Percentiles rank a stretch among this genome's conserved stretches.
Evolutionary conservation across 2,888 invertebrate genomes (phyloP).

Genomic region (Peribatodes rhomboidaria): DNA sequence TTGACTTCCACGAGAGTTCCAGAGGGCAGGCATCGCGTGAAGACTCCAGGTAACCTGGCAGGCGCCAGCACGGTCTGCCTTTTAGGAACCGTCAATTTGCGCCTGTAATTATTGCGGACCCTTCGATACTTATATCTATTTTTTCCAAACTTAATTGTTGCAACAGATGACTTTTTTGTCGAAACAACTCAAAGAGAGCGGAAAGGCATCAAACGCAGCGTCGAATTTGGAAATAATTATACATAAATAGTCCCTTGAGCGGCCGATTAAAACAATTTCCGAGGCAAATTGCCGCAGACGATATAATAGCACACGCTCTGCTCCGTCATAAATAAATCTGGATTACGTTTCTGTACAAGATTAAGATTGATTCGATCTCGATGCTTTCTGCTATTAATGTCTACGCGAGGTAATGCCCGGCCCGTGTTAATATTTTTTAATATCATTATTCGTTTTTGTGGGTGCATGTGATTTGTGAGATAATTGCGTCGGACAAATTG

Average conservation of each 20-base stretch:
- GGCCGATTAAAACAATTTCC: slow-evolving; percentile 87
- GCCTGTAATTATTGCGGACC: slow-evolving; percentile 86
- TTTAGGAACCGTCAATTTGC: slow-evolving; percentile 85
- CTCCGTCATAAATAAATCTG: slow-evolving; percentile 86
- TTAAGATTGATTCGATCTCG: slow-evolving; percentile 86
- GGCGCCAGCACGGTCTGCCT: slow-evolving; percentile 79
- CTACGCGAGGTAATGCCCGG: slow-evolving; percentile 75
- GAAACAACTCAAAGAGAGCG: slow-evolving; percentile 86
- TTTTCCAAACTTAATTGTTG: slow-evolving; percentile 84
- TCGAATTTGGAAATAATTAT: slow-evolving; percentile 87
- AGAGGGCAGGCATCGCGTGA: slow-evolving; percentile 71
- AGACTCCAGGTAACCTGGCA: slow-evolving; percentile 75
- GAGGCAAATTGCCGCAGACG: slow-evolving; percentile 86
- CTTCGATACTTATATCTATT: slow-evolving; percentile 86
- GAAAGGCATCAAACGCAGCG: slow-evolving; percentile 86
- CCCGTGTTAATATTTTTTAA: slow-evolving; percentile 81
- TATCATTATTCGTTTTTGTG: slow-evolving; percentile 81
- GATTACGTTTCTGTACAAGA: slow-evolving; percentile 85
- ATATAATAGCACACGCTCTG: slow-evolving; percentile 85
- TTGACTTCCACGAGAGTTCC: slow-evolving; percentile 47
- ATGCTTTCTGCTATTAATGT: slow-evolving; percentile 84
- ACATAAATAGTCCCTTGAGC: slow-evolving; percentile 87
- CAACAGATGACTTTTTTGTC: slow-evolving; percentile 87
- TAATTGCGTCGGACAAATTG: slow-evolving; percentile 85
- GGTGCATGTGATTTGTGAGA: slow-evolving; percentile 76